These are phyloP conservation scores for Tetramorium simillimum DNA, from an alignment of 1,140 invertebrate species.

Conservation along the genomic window DNA sequence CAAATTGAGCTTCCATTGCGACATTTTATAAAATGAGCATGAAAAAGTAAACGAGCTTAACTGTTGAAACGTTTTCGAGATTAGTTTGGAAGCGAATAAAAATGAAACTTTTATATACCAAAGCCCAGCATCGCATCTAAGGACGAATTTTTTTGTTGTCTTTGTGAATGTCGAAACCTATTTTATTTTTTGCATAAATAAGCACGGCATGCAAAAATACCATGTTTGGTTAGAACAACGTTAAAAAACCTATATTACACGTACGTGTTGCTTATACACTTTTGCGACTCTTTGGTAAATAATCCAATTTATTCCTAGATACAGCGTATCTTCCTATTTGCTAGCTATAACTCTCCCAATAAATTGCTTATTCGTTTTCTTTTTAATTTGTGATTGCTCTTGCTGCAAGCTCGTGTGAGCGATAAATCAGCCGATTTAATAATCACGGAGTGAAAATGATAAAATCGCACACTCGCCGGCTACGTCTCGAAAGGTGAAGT, in stretches of 20 bases:
- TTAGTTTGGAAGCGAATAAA: not conserved
- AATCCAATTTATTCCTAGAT: slow-evolving; percentile 22
- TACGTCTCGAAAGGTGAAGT: slow-evolving; percentile 11
- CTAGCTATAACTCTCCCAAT: not conserved
- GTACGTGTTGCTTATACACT: not conserved
- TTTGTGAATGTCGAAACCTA: not conserved
- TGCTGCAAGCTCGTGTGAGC: not conserved
- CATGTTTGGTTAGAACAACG: not conserved
- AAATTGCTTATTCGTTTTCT: not conserved
- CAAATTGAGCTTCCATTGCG: not conserved
- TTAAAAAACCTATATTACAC: not conserved
- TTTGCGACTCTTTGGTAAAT: not conserved
- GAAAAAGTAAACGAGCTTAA: slow-evolving; percentile 6
- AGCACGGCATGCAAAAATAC: not conserved
- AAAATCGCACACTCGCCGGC: not conserved
- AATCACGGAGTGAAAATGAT: slow-evolving; percentile 23
- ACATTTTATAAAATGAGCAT: slow-evolving; percentile 14
- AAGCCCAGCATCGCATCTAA: not conserved
- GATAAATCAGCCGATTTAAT: slow-evolving; percentile 15
- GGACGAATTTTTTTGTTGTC: not conserved
- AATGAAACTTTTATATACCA: not conserved
- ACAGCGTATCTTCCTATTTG: not conserved
- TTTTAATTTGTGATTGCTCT: not conserved
- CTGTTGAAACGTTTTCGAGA: slow-evolving; percentile 15
- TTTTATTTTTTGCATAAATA: not conserved